Evolutionary conservation across 2,888 invertebrate genomes (phyloP), one percentile per base, ranked within the genome.

Genomic region (Drosophila pseudotakahashii): DNA sequence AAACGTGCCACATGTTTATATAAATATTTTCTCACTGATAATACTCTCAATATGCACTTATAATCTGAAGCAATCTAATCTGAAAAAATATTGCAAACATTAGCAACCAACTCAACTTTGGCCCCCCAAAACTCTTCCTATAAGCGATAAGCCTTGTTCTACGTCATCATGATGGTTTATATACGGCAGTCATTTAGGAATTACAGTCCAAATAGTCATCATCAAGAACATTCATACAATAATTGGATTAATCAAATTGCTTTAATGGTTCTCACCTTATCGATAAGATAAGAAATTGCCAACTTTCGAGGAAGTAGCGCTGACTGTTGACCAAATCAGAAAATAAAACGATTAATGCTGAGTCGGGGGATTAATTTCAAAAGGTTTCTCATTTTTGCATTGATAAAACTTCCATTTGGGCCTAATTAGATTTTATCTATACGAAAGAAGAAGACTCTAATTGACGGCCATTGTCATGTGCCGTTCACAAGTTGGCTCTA

Each of bases 321-420:
- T 48, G 48, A 19, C 11, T 13, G 48, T 34, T 48, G 11, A 11
- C 9, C 19, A 10, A 41, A 68, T 37, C 50, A 72, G 48, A 47
- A 47, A 64, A 61, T 55, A 7, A 41, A 50, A 14, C 36, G 30
- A 64, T 44, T 48, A 44, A 7, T 19, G 7, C 34, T 48, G 19
- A 48, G 16, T 23, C 3, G 2, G 30, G 19, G 32, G 32, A 50
- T 19, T 59, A 55, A 36, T 57, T 52, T 61, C 34, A 23, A 19
- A 48, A 39, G 41, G 41, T 44, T 39, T 42, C 57, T 32, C 51
- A 47, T 53, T 41, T 37, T 51, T 57, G 50, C 19, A 51, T 52
- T 57, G 86, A 81, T 82, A 85, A 88, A 59, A 30, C 14, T n/a
- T 10, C 39, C 52, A 64, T 66, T 76, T 63, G 45, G 51, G 34